Evolutionary conservation across 2,113 vertebrate species (phyloP), one percentile per base, ranked within the genome.

Genomic region (Ginglymostoma cirratum): DNA sequence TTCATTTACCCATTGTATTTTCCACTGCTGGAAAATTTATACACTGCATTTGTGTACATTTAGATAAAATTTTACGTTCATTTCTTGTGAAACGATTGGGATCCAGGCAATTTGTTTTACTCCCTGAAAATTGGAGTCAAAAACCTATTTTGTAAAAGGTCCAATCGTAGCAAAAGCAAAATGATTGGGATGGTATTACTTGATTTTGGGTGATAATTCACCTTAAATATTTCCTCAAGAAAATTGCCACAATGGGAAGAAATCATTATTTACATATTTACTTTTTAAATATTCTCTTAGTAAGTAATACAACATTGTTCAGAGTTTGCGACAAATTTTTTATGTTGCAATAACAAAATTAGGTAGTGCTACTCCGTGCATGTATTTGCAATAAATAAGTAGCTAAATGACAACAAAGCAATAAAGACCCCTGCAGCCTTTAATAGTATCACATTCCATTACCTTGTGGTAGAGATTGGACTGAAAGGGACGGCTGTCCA

Each of bases 391-490:
- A 70, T 76, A 76, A 76, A 76, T 76, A 76, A 2, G 12, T 30
- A 30, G 12, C 42, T 3, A 27, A 76, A 72, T 72, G 4, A 52
- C 69, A 45, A 27, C 24, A 30, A 30, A 72, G 94, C 24, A 92
- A 38, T 95, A 17, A 72, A 48, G 30, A 14, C 0, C 70, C 15
- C 42, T 48, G 67, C n/a, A 66, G n/a, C 69, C 34, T 70, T 48
- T 6, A 52, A 30, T 95, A 69, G 17, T 12, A 48, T 70, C 45
- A n/a, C 27, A 15, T 14, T 61, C 27, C 42, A 97, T 97, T 99
- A 99, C 99, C 99, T 99, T 97, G 98, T 96, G 98, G 98, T 97
- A 99, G 98, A 96, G 98, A 98, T 96, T 99, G 99, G 97, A 99
- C 98, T 93, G 99, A 99, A 98, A 99, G 99, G 96, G 99, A 98